phyloP scores from a whole-genome alignment of 1,140 invertebrate species.

The Bombus picipes region DNA sequence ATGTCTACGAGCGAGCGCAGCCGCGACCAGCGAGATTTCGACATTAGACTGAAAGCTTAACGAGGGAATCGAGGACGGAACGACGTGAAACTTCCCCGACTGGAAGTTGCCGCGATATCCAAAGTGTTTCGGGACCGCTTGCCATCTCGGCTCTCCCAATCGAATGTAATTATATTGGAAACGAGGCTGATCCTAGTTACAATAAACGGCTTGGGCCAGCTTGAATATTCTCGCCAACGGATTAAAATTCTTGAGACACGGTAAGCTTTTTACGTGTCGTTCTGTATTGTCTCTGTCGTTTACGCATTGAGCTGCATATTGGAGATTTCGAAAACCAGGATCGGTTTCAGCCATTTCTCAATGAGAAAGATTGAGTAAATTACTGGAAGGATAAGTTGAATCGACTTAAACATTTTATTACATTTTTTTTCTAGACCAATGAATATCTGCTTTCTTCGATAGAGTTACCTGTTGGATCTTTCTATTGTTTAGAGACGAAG shows the following conservation, averaged over 20 bases:
- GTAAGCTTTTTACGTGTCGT: not conserved
- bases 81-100: conserved; percentile 41
- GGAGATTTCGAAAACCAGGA: not conserved
- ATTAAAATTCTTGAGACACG: not conserved
- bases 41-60: conserved; percentile 45
- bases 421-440: not conserved
- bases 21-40: conserved; percentile 46
- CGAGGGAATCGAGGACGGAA: conserved; percentile 54
- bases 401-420: not conserved
- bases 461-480: not conserved
- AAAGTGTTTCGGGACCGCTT: not conserved
- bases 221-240: not conserved
- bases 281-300: not conserved
- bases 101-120: conserved; percentile 1
- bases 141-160: not conserved
- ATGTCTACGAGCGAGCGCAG: conserved; percentile 25
- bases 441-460: not conserved
- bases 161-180: conserved; percentile 38
- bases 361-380: not conserved
- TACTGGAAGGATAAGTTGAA: not conserved
- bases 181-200: not conserved
- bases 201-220: not conserved
- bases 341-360: not conserved
- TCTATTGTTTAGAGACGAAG: too few relatives aligned
- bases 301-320: not conserved